These are phyloP conservation scores for Alouatta caraya DNA, from an alignment of 2,797 vertebrate species.

Conservation along the genomic window DNA sequence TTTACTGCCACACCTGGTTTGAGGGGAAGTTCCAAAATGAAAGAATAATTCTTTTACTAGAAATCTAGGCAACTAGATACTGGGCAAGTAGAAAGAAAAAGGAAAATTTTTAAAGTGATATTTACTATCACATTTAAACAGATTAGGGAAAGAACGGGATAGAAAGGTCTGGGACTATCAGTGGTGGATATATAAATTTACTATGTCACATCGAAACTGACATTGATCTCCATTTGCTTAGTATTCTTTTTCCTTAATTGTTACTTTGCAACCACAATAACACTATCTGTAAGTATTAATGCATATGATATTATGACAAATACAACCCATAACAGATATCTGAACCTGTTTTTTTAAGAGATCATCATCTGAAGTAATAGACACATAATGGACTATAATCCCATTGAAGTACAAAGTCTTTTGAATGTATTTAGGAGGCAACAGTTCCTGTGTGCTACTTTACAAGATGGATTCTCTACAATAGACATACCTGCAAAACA, in stretches of 20 bases:
- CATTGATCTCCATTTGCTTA: not conserved
- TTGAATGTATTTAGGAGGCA: not conserved
- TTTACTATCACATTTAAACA: not conserved
- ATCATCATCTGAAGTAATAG: not conserved
- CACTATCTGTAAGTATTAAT: not conserved
- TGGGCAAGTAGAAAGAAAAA: not conserved
- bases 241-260: not conserved
- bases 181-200: not conserved
- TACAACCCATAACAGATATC: not conserved
- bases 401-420: not conserved
- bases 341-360: not conserved
- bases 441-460: not conserved
- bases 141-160: not conserved
- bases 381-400: not conserved
- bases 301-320: not conserved
- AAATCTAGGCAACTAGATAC: not conserved
- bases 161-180: not conserved
- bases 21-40: fast-evolving
- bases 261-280: not conserved
- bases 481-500: not conserved
- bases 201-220: not conserved
- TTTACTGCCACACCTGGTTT: not conserved
- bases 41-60: not conserved
- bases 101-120: not conserved
- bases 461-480: not conserved